Conservation (phyloP, 2,113 vertebrate genomes). For the Eira barbara region DNA sequence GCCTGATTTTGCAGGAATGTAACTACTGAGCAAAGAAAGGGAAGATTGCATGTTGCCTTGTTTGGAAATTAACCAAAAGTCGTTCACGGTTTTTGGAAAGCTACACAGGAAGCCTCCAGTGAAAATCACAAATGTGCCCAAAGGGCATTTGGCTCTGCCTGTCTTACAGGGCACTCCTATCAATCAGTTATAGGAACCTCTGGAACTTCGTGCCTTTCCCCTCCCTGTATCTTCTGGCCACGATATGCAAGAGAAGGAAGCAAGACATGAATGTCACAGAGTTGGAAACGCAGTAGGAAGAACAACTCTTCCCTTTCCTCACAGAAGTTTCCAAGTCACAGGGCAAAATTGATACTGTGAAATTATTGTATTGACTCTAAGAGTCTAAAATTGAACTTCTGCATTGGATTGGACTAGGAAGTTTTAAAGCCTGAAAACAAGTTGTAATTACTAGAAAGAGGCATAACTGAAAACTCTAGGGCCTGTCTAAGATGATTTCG, state of each 20-base stretch:
- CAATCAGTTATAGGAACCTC: rapidly evolving
- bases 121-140: background rate
- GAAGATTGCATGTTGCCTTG: background rate
- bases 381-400: background rate
- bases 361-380: background rate
- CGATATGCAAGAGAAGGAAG: background rate
- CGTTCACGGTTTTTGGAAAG: background rate
- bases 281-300: background rate
- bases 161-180: no score
- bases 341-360: background rate
- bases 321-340: background rate
- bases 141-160: background rate
- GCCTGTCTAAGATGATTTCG: no score
- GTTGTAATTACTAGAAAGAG: background rate
- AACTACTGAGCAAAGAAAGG: background rate
- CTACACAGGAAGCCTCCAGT: background rate
- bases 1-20: background rate
- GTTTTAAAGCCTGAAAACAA: background rate
- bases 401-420: background rate
- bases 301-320: background rate
- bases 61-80: background rate
- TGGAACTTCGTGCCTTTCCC: background rate
- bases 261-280: background rate
- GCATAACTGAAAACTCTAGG: background rate
- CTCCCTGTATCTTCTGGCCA: no score